Percentiles rank a stretch among this genome's conserved stretches.
phyloP scores from a whole-genome alignment of 1,140 invertebrate genomes.

The Planococcus citri region DNA sequence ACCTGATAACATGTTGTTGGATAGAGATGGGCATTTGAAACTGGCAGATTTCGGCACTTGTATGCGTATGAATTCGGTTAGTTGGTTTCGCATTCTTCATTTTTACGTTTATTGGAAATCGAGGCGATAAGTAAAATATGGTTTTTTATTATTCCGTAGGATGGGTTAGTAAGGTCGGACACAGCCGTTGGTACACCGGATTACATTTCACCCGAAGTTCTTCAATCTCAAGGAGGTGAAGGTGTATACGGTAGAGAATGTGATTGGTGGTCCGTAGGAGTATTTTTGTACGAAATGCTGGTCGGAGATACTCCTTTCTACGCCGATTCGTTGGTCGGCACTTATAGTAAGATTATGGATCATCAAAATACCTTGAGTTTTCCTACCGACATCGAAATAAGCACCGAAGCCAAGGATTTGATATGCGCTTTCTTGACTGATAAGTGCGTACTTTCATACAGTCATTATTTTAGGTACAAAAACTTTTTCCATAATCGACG shows the following conservation, averaged over 20 bases:
- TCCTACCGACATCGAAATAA: slow-evolving; percentile 87
- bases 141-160: slow-evolving; percentile 38
- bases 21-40: slow-evolving; percentile 89
- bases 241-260: slow-evolving; percentile 91
- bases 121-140: too few relatives aligned
- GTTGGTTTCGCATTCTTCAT: not conserved
- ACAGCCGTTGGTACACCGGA: slow-evolving; percentile 98
- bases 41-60: slow-evolving; percentile 98
- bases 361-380: slow-evolving; percentile 91
- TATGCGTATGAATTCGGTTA: slow-evolving; percentile 87
- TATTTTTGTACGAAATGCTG: slow-evolving; percentile 97
- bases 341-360: slow-evolving; percentile 99
- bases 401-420: slow-evolving; percentile 76
- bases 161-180: slow-evolving; percentile 88
- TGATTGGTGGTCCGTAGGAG: slow-evolving; percentile 99
- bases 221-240: slow-evolving; percentile 93
- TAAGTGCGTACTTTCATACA: slow-evolving; percentile 37
- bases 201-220: slow-evolving; percentile 97
- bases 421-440: slow-evolving; percentile 92
- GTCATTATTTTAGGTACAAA: not conserved
- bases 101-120: too few relatives aligned
- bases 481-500: too few relatives aligned
- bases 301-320: slow-evolving; percentile 99
- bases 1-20: slow-evolving; percentile 96
- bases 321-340: slow-evolving; percentile 93